Conservation (phyloP, 2,113 vertebrate genomes). For the Nycticebus coucang region DNA sequence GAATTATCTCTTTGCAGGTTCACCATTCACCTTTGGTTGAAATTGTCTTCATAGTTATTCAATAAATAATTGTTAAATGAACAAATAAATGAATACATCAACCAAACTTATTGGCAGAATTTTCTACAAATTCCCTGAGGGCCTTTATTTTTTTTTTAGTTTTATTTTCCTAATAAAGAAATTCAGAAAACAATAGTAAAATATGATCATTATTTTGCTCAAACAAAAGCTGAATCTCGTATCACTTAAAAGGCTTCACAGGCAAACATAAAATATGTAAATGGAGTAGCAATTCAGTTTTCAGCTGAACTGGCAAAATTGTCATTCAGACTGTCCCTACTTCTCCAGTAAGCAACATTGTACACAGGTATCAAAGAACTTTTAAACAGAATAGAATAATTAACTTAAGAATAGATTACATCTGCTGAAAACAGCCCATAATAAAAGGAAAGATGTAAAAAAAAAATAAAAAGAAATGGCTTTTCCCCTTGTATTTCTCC, state of each 20-base stretch:
- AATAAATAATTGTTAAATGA: not conserved
- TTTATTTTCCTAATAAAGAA: constrained; percentile 3
- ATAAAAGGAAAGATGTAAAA: not conserved
- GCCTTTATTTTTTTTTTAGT: not conserved
- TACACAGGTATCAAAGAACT: not conserved
- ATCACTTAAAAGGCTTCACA: not conserved
- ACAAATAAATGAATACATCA: not conserved
- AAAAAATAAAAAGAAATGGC: not conserved
- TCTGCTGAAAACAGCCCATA: not conserved
- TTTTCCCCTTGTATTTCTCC: not conserved
- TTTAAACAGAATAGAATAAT: not conserved
- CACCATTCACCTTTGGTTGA: not conserved
- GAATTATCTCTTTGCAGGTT: not conserved
- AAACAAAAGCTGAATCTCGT: not conserved
- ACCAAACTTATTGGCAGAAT: not conserved
- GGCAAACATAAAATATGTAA: not conserved
- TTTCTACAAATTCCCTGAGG: not conserved
- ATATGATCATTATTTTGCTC: not conserved
- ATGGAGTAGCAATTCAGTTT: not conserved
- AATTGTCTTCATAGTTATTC: not conserved
- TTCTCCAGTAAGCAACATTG: not conserved
- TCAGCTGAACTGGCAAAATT: constrained; percentile 36
- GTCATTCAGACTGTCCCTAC: not conserved
- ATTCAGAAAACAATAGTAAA: not conserved
- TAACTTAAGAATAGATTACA: not conserved